phyloP scores from a whole-genome alignment of 92 coral and sea anemone genomes.

The Anthopleura xanthogrammica region DNA sequence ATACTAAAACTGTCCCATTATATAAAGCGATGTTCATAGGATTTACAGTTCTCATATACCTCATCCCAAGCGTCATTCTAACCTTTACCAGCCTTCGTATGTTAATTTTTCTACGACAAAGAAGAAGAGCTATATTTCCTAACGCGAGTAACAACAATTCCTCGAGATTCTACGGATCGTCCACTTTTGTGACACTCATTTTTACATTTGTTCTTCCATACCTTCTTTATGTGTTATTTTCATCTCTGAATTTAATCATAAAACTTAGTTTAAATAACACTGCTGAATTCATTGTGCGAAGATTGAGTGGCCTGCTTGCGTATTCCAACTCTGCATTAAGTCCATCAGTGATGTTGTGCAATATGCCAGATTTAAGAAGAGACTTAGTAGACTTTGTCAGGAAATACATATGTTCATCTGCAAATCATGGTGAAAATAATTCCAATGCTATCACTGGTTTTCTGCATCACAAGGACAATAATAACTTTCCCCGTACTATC shows the following conservation, averaged over 20 bases:
- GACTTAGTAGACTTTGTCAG: neutral
- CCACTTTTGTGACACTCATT: neutral
- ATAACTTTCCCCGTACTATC: no score
- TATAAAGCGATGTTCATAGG: constrained; percentile 11
- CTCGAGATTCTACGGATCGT: constrained; percentile 11
- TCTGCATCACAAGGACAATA: no score
- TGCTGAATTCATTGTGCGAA: constrained; percentile 1
- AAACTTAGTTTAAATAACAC: neutral
- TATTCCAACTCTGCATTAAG: constrained; percentile 13
- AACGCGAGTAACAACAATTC: neutral
- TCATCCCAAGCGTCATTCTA: constrained; percentile 12
- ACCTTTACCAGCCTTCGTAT: constrained; percentile 15
- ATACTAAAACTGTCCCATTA: constrained; percentile 1
- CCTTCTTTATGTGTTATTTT: neutral
- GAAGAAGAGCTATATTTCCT: neutral
- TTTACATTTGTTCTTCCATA: constrained; percentile 16
- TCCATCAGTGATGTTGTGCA: constrained; percentile 3
- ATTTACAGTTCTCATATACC: neutral
- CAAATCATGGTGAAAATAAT: no score
- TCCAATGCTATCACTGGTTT: no score
- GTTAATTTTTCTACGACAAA: neutral
- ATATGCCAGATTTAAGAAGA: constrained; percentile 13
- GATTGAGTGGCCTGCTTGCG: neutral
- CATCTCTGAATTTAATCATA: neutral
- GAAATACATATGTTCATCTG: no score